phyloP scores from a whole-genome alignment of 2,113 vertebrate genomes.

The Ammodramus savannarum region DNA sequence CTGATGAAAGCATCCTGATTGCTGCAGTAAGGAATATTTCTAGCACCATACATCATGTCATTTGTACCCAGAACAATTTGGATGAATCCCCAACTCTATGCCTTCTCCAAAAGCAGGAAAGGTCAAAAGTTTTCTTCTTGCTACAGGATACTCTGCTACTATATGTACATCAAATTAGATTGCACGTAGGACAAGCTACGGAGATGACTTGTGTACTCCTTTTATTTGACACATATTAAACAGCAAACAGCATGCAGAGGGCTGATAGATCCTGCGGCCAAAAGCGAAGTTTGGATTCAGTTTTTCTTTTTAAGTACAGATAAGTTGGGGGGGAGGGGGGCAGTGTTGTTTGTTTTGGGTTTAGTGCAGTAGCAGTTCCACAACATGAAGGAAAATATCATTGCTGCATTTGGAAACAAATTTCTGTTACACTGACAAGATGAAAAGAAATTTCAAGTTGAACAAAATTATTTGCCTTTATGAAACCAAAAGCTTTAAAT shows the following conservation, averaged over 20 bases:
- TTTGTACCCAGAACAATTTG: constrained; percentile 1
- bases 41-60: constrained; percentile 27
- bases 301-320: background rate
- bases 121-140: constrained; percentile 60
- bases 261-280: constrained; percentile 6
- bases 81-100: constrained; percentile 11
- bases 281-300: background rate
- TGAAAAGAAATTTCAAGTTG: background rate
- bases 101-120: constrained; percentile 35
- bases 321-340: background rate
- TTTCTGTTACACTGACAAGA: background rate
- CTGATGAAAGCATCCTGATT: constrained; percentile 45
- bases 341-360: background rate
- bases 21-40: background rate
- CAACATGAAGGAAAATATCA: background rate
- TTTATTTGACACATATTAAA: constrained; percentile 12
- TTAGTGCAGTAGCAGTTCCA: background rate
- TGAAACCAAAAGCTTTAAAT: background rate
- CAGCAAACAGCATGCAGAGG: background rate
- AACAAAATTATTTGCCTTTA: background rate
- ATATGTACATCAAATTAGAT: constrained; percentile 6
- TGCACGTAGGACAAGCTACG: background rate
- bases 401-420: background rate
- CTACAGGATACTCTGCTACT: constrained; percentile 41
- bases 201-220: background rate